Conservation (phyloP, 2,888 invertebrate species). For the Phoenoteleia sp. region DNA sequence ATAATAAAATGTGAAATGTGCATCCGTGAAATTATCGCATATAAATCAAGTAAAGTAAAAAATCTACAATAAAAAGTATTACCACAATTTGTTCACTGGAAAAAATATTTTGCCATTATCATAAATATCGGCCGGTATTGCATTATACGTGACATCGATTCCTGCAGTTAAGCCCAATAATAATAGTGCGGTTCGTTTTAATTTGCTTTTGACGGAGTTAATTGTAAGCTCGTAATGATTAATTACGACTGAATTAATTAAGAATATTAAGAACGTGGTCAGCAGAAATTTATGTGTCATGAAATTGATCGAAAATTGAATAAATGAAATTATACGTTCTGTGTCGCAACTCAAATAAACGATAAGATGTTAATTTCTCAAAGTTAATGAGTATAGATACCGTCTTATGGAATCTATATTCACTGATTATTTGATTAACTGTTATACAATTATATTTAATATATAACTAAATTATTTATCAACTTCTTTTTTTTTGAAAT, state of each 20-base stretch:
- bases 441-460: too few relatives aligned
- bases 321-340: not conserved
- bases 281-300: not conserved
- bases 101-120: conserved; percentile 50
- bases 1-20: not conserved
- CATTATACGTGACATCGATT: conserved; percentile 13
- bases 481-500: too few relatives aligned
- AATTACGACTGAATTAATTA: not conserved
- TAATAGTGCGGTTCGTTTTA: conserved; percentile 6
- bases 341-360: not conserved
- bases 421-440: too few relatives aligned
- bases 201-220: conserved; percentile 37
- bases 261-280: not conserved
- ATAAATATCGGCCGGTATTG: conserved; percentile 22
- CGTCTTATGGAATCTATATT: too few relatives aligned
- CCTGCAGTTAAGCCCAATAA: conserved; percentile 13
- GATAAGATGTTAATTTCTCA: too few relatives aligned
- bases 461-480: too few relatives aligned
- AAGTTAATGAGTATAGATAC: too few relatives aligned
- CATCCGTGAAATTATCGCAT: not conserved
- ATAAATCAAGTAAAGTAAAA: conserved; percentile 1
- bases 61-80: not conserved
- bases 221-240: conserved; percentile 25
- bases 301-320: not conserved
- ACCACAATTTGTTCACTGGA: not conserved